Conservation (phyloP, 2,888 invertebrate species). For the Scrobipalpa costella region DNA sequence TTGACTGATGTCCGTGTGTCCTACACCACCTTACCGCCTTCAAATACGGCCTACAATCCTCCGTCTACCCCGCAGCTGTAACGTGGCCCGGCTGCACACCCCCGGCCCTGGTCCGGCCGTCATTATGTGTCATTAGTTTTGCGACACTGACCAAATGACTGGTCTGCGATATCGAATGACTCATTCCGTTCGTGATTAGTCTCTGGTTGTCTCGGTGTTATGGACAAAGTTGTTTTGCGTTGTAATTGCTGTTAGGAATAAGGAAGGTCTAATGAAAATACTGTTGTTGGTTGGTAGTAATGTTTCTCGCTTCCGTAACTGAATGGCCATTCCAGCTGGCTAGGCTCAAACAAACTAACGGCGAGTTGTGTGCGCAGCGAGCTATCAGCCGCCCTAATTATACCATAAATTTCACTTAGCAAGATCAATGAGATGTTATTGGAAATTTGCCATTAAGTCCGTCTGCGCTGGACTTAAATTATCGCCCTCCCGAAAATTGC, state of each 20-base stretch:
- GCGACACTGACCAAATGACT: slow-evolving; percentile 81
- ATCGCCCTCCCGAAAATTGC: slow-evolving; percentile 36
- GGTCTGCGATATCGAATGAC: slow-evolving; percentile 77
- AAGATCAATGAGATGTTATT: slow-evolving; percentile 76
- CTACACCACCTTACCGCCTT: slow-evolving; percentile 37
- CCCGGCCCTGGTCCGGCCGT: slow-evolving; percentile 65
- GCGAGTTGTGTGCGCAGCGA: slow-evolving; percentile 60
- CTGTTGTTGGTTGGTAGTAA: slow-evolving; percentile 11
- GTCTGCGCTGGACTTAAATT: slow-evolving; percentile 47
- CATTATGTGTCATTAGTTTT: slow-evolving; percentile 81
- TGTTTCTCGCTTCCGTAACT: slow-evolving; percentile 19
- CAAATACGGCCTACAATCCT: slow-evolving; percentile 51
- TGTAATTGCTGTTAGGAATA: slow-evolving; percentile 9
- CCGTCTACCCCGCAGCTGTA: slow-evolving; percentile 35
- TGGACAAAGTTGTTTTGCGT: slow-evolving; percentile 16
- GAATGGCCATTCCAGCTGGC: slow-evolving; percentile 34
- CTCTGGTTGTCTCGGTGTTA: slow-evolving; percentile 40
- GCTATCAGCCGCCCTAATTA: slow-evolving; percentile 70
- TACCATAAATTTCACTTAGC: slow-evolving; percentile 78
- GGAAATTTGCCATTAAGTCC: slow-evolving; percentile 67
- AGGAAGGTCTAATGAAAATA: slow-evolving; percentile 14
- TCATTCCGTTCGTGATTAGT: slow-evolving; percentile 75
- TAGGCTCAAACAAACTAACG: slow-evolving; percentile 53
- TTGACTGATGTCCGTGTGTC: slow-evolving; percentile 58
- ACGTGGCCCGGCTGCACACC: slow-evolving; percentile 50